phyloP scores from a whole-genome alignment of 2,113 vertebrate genomes.

The Saguinus imperator region DNA sequence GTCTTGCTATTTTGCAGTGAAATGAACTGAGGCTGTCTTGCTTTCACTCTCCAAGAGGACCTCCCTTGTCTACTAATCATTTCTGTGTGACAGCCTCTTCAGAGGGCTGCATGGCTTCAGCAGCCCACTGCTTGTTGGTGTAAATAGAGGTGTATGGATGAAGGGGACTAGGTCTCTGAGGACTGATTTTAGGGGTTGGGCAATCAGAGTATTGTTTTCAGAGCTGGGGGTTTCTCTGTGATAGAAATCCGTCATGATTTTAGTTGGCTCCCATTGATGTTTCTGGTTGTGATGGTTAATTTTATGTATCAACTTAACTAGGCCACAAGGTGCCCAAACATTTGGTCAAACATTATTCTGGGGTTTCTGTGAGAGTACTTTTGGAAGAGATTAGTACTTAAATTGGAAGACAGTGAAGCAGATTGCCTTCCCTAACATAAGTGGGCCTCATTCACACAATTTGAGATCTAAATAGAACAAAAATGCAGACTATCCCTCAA shows the following conservation, averaged over 20 bases:
- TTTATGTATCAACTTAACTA: not conserved
- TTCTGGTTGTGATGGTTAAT: conserved; percentile 38
- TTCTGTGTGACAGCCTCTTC: not conserved
- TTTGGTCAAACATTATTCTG: not conserved
- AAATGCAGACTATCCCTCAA: not conserved
- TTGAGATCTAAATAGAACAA: not conserved
- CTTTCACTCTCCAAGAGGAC: not conserved
- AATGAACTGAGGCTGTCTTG: not conserved
- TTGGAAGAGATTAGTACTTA: conserved; percentile 22
- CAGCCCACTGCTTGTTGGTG: not conserved
- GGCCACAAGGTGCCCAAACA: not conserved
- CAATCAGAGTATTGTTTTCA: not conserved
- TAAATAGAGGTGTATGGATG: not conserved
- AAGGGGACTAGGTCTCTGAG: not conserved
- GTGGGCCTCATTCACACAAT: not conserved
- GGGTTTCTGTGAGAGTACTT: not conserved
- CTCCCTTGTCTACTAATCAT: not conserved
- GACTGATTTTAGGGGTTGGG: not conserved
- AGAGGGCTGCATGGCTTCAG: not conserved
- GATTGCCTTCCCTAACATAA: not conserved
- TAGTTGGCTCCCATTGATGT: not conserved
- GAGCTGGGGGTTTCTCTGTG: not conserved
- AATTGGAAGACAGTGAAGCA: not conserved
- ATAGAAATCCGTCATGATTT: not conserved
- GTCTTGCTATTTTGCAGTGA: not conserved